phyloP scores from a whole-genome alignment of 2,888 invertebrate genomes.

The Perithous albicinctus region DNA sequence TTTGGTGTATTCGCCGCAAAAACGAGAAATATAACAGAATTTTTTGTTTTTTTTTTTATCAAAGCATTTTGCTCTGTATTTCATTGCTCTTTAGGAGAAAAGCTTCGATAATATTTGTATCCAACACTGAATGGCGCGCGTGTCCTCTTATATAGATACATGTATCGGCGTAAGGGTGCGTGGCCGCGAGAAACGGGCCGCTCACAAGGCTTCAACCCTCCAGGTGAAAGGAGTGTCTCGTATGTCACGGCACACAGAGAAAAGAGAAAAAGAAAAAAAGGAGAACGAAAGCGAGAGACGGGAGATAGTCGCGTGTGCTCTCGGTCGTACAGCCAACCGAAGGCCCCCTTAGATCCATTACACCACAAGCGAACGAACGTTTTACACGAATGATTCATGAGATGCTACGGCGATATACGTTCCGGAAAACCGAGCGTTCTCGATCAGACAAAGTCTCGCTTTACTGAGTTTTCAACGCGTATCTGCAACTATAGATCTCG shows the following conservation, averaged over 20 bases:
- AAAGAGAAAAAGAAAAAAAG: too few relatives aligned
- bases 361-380: constrained; percentile 45
- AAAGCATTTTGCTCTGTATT: too few relatives aligned
- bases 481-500: background rate
- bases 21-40: too few relatives aligned
- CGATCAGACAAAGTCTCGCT: constrained; percentile 32
- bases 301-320: constrained; percentile 52
- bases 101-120: background rate
- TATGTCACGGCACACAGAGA: constrained; percentile 1
- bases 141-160: background rate
- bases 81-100: too few relatives aligned
- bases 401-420: constrained; percentile 27
- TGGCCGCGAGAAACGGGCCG: constrained; percentile 10
- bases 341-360: constrained; percentile 48
- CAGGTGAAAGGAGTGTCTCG: background rate
- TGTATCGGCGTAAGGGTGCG: constrained; percentile 2
- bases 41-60: too few relatives aligned
- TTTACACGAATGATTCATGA: constrained; percentile 61
- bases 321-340: constrained; percentile 25
- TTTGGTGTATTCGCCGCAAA: too few relatives aligned
- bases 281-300: constrained; percentile 52
- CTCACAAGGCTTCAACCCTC: constrained; percentile 15
- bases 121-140: background rate
- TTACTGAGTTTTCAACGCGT: constrained; percentile 22
- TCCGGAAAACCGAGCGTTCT: constrained; percentile 48